These are phyloP conservation scores for Osmoderma eremita DNA, from an alignment of 2,888 invertebrate genomes.

Conservation along the genomic window DNA sequence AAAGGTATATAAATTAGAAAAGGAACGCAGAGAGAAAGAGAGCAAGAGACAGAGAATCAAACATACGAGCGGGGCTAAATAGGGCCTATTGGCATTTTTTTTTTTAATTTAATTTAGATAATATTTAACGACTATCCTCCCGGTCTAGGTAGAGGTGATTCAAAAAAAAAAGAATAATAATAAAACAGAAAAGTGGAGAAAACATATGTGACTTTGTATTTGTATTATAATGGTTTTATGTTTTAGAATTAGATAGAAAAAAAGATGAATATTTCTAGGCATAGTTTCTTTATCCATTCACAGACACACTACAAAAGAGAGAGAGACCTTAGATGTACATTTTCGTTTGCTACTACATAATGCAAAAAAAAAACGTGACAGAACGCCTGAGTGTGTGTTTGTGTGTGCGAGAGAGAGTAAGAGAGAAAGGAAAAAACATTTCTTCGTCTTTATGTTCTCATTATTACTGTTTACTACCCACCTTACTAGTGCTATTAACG, in stretches of 20 bases:
- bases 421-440: too few species aligned
- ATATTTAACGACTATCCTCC: conserved; percentile 60
- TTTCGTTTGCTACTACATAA: conserved; percentile 53
- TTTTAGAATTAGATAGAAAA: conserved; percentile 62
- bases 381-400: conserved; percentile 19
- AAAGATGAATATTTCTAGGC: conserved; percentile 60
- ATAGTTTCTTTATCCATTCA: conserved; percentile 56
- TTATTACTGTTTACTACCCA: conserved; percentile 46
- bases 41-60: background rate
- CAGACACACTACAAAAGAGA: conserved; percentile 3
- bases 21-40: background rate
- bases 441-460: conserved; percentile 6
- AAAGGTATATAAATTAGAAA: conserved; percentile 30
- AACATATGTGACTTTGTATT: conserved; percentile 61
- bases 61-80: conserved; percentile 45
- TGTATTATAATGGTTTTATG: conserved; percentile 65
- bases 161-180: conserved; percentile 33
- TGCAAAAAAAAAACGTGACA: conserved; percentile 17
- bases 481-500: conserved; percentile 36
- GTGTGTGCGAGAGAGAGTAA: conserved; percentile 4
- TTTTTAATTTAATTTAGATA: conserved; percentile 57
- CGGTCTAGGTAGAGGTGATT: conserved; percentile 58
- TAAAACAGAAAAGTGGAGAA: conserved; percentile 37
- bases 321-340: conserved; percentile 54
- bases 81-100: conserved; percentile 55